Conservation (phyloP, 2,888 invertebrate genomes). For the Sisyra nigra region DNA sequence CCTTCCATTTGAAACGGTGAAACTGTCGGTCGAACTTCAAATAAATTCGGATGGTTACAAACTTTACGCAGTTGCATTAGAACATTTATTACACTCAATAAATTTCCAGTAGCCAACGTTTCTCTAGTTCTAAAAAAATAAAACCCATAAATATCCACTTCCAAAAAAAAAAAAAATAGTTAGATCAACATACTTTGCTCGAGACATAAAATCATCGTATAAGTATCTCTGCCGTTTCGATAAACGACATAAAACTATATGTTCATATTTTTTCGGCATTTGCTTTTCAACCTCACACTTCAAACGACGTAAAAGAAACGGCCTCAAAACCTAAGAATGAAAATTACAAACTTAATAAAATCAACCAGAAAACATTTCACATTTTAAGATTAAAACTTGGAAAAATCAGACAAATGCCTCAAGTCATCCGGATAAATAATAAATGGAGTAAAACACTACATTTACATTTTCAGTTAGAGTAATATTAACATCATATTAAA, state of each 20-base stretch:
- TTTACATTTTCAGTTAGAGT: too few species aligned
- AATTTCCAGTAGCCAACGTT: constrained; percentile 82
- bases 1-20: constrained; percentile 86
- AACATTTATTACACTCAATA: constrained; percentile 89
- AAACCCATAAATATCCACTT: background rate
- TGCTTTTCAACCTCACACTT: constrained; percentile 95
- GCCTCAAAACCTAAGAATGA: constrained; percentile 59
- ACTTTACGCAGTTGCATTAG: constrained; percentile 95
- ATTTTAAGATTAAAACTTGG: too few species aligned
- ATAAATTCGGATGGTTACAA: constrained; percentile 96
- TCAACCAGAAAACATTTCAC: too few species aligned
- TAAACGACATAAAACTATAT: constrained; percentile 82
- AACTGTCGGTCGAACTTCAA: constrained; percentile 87
- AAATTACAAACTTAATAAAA: background rate
- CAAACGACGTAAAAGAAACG: constrained; percentile 80
- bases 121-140: constrained; percentile 63
- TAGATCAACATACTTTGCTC: constrained; percentile 57
- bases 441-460: too few species aligned
- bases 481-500: background rate
- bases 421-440: too few species aligned
- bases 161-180: constrained; percentile 9
- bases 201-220: constrained; percentile 98
- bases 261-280: constrained; percentile 93
- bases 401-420: constrained; percentile 16
- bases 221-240: constrained; percentile 92